These are phyloP conservation scores for Anguilla japonica DNA, from an alignment of 2,113 vertebrate genomes.

Conservation along the genomic window DNA sequence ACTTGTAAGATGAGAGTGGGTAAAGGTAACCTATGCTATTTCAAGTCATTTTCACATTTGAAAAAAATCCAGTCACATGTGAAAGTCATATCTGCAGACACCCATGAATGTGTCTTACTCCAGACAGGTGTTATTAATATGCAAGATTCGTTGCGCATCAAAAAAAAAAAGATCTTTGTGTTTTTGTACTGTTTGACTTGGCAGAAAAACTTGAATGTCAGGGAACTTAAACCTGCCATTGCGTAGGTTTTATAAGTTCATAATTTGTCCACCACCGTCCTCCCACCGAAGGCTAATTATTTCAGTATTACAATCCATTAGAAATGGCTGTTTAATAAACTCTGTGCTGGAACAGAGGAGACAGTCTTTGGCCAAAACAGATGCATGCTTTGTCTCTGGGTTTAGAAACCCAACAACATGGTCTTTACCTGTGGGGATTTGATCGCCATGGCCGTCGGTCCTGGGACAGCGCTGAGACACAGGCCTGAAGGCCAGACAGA, in stretches of 20 bases:
- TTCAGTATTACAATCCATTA: conserved; percentile 67
- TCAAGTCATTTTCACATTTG: too few species aligned
- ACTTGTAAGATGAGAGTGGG: not conserved
- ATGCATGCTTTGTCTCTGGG: conserved; percentile 63
- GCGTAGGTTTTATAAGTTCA: conserved; percentile 5
- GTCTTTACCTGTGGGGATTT: too few species aligned
- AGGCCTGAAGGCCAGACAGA: too few species aligned
- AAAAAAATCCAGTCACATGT: too few species aligned
- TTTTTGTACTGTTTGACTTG: conserved; percentile 49
- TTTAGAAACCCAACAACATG: conserved; percentile 53
- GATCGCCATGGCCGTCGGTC: too few species aligned
- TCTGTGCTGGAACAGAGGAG: conserved; percentile 68
- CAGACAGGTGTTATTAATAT: not conserved
- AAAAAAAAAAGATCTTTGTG: not conserved
- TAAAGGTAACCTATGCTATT: too few species aligned
- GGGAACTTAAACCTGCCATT: conserved; percentile 35
- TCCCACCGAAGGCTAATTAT: conserved; percentile 70
- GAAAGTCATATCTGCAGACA: conserved; percentile 7
- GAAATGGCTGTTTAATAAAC: conserved; percentile 69
- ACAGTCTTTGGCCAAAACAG: conserved; percentile 60
- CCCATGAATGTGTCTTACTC: conserved; percentile 10
- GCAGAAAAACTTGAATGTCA: conserved; percentile 60
- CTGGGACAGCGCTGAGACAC: too few species aligned
- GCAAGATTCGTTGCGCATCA: not conserved
- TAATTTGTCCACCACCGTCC: conserved; percentile 65